Base-by-base conservation (phyloP, 2,888 invertebrate genomes). In the Plemyria rubiginata region DNA sequence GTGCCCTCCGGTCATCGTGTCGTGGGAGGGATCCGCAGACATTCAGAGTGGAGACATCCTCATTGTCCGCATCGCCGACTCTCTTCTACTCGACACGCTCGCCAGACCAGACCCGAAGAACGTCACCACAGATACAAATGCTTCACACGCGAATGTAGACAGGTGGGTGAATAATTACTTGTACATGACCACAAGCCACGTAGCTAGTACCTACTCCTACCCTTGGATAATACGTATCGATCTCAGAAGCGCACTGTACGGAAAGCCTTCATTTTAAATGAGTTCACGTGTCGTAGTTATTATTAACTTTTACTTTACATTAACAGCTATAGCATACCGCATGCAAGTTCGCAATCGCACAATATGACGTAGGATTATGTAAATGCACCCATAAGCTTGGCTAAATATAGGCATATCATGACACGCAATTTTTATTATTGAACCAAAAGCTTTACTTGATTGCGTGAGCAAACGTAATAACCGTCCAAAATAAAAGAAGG, bases 21-120 rank as follows among this genome's bases (percentile, higher is more conserved):
- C 94, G 64, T 95, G 95, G 95, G 94, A 95, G 78, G 95, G 94
- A 51, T 88, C 94, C 64, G 94, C 94, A 40, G 95, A 95, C 85
- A 95, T 96, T 71, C 96, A 96, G 85, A 95, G 94, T 70, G 96
- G 95, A 15, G 96, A 96, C 86, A 95, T 95, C 72, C 94, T 96
- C 72, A 93, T 95, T 81, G 95, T 96, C 51, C 94, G 95, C 84
- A 95, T 96, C 85, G 94, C 95, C 74, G 95, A 95, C 84, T 90
- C 94, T 58, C 86, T 93, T 75, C 89, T 95, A 59, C 88, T 92
- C 60, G 88, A 92, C 70, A 79, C 77, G 67, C 76, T 80, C 66
- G 76, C 74, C 54, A 79, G 76, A 51, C 59, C 76, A 32, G 82
- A 84, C 52, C 55, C 70, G 36, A 86, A 79, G 72, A 89, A 88